Conservation (phyloP, 2,797 vertebrate species). For the Helarctos malayanus region DNA sequence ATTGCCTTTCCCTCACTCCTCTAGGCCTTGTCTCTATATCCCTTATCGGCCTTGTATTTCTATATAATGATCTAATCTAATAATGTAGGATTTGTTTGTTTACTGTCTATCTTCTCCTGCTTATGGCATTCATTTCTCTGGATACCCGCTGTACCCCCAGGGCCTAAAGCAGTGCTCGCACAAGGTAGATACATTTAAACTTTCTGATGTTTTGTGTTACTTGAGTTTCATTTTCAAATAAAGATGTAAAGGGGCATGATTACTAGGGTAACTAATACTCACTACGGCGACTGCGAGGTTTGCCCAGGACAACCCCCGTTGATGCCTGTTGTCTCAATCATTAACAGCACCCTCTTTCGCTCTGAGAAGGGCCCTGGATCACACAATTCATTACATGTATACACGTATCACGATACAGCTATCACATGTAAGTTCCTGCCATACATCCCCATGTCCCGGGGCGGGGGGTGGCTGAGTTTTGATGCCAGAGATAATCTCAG, state of each 20-base stretch:
- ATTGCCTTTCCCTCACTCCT: not conserved
- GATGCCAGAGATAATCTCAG: not conserved
- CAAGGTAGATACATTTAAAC: not conserved
- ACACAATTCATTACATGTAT: not conserved
- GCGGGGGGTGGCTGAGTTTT: not conserved
- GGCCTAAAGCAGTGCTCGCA: not conserved
- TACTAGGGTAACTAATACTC: not conserved
- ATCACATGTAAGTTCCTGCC: not conserved
- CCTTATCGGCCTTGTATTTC: not conserved
- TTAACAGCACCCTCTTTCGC: not conserved
- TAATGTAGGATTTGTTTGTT: not conserved
- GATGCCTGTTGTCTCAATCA: not conserved
- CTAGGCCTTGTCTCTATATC: not conserved
- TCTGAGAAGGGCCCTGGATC: not conserved
- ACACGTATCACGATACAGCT: not conserved
- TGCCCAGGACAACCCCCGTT: not conserved
- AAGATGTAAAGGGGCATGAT: not conserved
- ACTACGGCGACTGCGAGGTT: not conserved
- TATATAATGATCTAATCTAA: not conserved
- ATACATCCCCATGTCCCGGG: fast-evolving
- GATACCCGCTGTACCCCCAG: not conserved
- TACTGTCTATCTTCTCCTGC: not conserved
- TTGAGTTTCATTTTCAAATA: constrained; percentile 45
- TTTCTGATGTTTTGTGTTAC: not conserved
- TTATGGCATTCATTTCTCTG: not conserved